Percentiles rank a stretch among this genome's conserved stretches.
These are phyloP conservation scores for Anoplolepis gracilipes DNA, from an alignment of 1,140 invertebrate species.

Conservation along the genomic window DNA sequence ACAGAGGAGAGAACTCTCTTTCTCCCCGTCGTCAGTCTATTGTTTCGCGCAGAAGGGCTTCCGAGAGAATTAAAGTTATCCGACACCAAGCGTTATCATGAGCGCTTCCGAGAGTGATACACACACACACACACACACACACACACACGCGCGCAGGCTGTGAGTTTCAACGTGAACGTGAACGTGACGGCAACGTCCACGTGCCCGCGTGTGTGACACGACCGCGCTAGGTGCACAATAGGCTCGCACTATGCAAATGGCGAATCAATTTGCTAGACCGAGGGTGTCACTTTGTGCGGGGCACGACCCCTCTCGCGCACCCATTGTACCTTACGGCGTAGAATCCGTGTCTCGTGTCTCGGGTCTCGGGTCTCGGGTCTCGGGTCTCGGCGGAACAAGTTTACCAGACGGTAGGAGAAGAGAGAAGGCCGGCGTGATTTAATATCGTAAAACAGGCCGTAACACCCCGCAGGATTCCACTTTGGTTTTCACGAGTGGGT, in stretches of 20 bases:
- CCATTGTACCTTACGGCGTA: slow-evolving; percentile 29
- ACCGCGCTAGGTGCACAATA: slow-evolving; percentile 56
- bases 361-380: no score
- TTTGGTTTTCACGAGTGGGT: slow-evolving; percentile 45
- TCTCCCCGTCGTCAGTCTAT: slow-evolving; percentile 14
- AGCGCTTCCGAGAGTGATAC: slow-evolving; percentile 1
- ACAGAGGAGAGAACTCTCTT: no score
- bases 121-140: no score
- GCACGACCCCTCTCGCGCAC: slow-evolving; percentile 18
- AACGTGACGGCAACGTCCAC: slow-evolving; percentile 12
- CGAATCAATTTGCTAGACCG: slow-evolving; percentile 69
- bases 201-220: slow-evolving; percentile 31
- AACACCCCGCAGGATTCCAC: slow-evolving; percentile 74
- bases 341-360: neutral
- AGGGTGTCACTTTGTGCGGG: slow-evolving; percentile 53
- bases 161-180: slow-evolving; percentile 18
- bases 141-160: neutral
- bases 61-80: slow-evolving; percentile 52
- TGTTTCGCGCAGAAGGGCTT: slow-evolving; percentile 17
- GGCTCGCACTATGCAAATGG: slow-evolving; percentile 68
- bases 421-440: slow-evolving; percentile 69
- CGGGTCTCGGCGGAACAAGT: slow-evolving; percentile 44
- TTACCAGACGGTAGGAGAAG: slow-evolving; percentile 49
- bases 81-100: slow-evolving; percentile 37
- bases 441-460: slow-evolving; percentile 77